These are phyloP conservation scores for Phrynosoma platyrhinos DNA, from an alignment of 2,113 vertebrate species.

Conservation along the genomic window DNA sequence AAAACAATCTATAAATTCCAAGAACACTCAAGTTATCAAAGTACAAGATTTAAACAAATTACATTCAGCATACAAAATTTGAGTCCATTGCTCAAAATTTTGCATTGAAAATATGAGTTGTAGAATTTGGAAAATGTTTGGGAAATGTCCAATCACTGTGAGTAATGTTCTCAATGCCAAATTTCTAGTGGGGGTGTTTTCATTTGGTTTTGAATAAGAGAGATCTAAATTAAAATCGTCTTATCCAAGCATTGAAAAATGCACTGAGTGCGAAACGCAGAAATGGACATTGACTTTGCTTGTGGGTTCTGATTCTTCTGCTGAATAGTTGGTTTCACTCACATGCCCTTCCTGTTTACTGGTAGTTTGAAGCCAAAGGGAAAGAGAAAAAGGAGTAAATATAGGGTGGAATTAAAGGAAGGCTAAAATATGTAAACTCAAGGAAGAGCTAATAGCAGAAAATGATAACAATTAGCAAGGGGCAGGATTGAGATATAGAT, in stretches of 20 bases:
- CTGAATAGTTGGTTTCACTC: not conserved
- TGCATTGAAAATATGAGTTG: not conserved
- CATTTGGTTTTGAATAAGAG: not conserved
- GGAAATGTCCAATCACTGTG: not conserved
- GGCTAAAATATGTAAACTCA: not conserved
- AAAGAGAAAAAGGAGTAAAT: not conserved
- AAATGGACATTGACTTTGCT: not conserved
- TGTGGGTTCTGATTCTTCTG: not conserved
- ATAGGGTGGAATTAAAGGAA: not conserved
- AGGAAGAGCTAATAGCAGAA: conserved; percentile 3
- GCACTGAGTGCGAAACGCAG: not conserved
- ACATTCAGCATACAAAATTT: no score
- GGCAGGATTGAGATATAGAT: not conserved
- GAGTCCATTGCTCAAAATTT: not conserved
- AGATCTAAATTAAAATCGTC: conserved; percentile 15
- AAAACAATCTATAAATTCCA: no score
- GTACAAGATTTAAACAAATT: no score
- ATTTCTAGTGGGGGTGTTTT: not conserved
- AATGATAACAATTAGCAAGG: conserved; percentile 7
- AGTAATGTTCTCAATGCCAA: not conserved
- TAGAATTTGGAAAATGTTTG: not conserved
- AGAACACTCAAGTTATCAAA: no score
- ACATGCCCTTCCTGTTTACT: not conserved
- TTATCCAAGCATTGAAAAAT: not conserved
- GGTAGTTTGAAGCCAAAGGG: not conserved